Evolutionary conservation across 2,797 vertebrate species (phyloP).

Genomic region (Aeoliscus strigatus): DNA sequence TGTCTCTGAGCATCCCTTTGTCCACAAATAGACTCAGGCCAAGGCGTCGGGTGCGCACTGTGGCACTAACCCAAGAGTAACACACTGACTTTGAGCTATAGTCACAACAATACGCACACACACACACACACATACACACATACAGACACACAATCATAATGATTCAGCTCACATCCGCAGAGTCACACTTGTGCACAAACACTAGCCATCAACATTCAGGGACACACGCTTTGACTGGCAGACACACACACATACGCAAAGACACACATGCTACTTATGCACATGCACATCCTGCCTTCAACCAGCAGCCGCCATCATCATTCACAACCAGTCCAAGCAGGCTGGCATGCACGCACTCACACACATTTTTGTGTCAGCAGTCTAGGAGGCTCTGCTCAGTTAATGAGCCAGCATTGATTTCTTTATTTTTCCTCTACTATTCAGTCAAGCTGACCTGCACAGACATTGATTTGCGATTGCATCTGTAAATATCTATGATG

Average conservation of each 20-base stretch:
- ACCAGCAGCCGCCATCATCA: conserved; percentile 37
- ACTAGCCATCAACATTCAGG: conserved; percentile 31
- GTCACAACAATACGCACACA: conserved; percentile 21
- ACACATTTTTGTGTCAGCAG: conserved; percentile 43
- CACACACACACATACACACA: conserved; percentile 4
- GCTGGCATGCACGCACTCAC: conserved; percentile 9
- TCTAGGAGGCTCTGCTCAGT: conserved; percentile 51
- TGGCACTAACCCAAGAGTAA: conserved; percentile 56
- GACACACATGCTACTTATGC: conserved; percentile 25
- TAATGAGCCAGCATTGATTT: conserved; percentile 71
- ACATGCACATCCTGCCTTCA: conserved; percentile 29
- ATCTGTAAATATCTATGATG: conserved; percentile 45
- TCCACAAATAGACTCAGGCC: conserved; percentile 64
- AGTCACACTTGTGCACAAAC: conserved; percentile 48
- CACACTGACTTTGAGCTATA: conserved; percentile 57
- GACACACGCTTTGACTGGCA: conserved; percentile 21
- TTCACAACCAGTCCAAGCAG: conserved; percentile 33
- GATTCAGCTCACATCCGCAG: conserved; percentile 48
- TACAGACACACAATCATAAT: conserved; percentile 26
- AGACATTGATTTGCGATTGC: conserved; percentile 47
- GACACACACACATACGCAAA: conserved; percentile 3
- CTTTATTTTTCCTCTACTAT: conserved; percentile 57
- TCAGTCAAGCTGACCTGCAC: conserved; percentile 41
- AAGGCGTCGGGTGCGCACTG: conserved; percentile 35
- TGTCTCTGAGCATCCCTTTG: conserved; percentile 62